These are phyloP conservation scores for Mimachlamys varia DNA, from an alignment of 2,888 invertebrate species.

Conservation along the genomic window DNA sequence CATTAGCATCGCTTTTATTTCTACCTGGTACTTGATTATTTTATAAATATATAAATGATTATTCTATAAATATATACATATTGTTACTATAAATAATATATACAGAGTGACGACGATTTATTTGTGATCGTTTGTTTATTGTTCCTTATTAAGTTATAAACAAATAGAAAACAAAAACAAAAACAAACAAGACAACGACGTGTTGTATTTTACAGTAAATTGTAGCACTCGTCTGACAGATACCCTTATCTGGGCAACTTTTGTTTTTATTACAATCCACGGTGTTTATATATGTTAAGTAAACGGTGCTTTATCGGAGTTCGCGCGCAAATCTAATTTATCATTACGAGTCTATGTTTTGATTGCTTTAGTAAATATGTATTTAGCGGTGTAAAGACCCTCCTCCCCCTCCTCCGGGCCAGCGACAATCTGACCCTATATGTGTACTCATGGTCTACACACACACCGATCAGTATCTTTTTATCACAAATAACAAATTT, in stretches of 20 bases:
- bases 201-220: neutral
- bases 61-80: too few species aligned
- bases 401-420: neutral
- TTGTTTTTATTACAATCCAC: neutral
- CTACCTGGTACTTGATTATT: too few species aligned
- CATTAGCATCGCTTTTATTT: too few species aligned
- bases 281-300: neutral
- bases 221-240: neutral
- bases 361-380: conserved; percentile 21
- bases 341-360: conserved; percentile 11
- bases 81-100: too few species aligned
- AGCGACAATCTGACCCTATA: neutral
- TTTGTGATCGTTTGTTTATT: neutral
- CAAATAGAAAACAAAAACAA: neutral
- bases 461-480: conserved; percentile 43
- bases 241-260: neutral
- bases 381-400: neutral
- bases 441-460: conserved; percentile 12
- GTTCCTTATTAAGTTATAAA: conserved; percentile 11
- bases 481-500: conserved; percentile 57
- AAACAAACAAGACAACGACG: neutral
- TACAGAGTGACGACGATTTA: too few species aligned
- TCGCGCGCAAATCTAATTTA: conserved; percentile 25
- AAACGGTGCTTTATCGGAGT: neutral
- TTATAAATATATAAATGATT: too few species aligned